Percentiles rank a stretch among this genome's conserved stretches.
Conservation (phyloP, 1,140 invertebrate species). For the Drosophila repletoides region DNA sequence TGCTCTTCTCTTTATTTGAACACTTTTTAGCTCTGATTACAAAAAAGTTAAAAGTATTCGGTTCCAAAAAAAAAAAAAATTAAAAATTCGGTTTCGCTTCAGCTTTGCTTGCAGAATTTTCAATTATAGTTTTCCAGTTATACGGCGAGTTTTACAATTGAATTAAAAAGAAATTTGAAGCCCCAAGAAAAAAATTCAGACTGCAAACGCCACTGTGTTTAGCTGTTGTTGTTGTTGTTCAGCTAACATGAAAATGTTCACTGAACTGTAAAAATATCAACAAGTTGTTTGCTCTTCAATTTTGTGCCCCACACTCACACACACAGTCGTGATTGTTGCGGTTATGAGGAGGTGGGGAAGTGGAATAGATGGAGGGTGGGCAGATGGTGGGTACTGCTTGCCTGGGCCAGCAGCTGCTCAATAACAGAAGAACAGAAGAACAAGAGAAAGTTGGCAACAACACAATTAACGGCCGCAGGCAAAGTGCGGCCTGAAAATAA, state of each 20-base stretch:
- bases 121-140: no score
- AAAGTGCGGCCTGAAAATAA: constrained; percentile 59
- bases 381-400: constrained; percentile 21
- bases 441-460: constrained; percentile 34
- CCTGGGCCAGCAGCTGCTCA: constrained; percentile 59
- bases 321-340: constrained; percentile 36
- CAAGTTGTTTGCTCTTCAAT: constrained; percentile 77
- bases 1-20: no score
- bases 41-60: no score
- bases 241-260: constrained; percentile 64
- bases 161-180: no score
- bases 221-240: constrained; percentile 22
- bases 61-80: no score
- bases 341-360: no score
- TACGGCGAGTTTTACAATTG: no score
- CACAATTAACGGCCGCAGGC: constrained; percentile 68
- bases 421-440: constrained; percentile 38
- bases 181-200: no score
- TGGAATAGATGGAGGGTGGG: constrained; percentile 9
- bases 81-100: no score
- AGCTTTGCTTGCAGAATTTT: no score
- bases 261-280: constrained; percentile 79
- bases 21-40: no score
- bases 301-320: constrained; percentile 35
- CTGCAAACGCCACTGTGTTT: no score